phyloP scores from a whole-genome alignment of 37 sponge, comb jelly and placozoan genomes.

The Crambe crambe region DNA sequence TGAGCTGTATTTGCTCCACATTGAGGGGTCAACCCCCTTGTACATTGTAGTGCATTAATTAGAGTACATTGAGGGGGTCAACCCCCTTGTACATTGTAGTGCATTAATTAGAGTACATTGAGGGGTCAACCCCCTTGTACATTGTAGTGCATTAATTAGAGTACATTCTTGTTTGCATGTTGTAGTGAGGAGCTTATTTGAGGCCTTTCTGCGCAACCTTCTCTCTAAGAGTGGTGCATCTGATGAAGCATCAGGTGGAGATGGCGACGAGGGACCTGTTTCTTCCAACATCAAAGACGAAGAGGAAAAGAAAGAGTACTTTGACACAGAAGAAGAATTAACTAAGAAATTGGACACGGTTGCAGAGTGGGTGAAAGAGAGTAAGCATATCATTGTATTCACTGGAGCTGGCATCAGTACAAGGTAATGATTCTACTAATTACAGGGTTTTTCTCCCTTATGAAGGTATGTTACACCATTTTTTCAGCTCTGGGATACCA shows the following conservation, averaged over 20 bases:
- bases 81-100: background rate
- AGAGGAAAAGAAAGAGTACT: constrained; percentile 84
- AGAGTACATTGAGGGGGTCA: background rate
- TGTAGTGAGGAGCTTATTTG: background rate
- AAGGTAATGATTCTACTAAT: constrained; percentile 32
- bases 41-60: background rate
- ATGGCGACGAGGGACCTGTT: background rate
- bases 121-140: too few species aligned
- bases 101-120: background rate
- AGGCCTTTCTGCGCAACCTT: background rate
- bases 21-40: background rate
- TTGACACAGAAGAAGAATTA: constrained; percentile 62
- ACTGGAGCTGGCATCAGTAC: constrained; percentile 94
- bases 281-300: constrained; percentile 73
- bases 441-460: background rate
- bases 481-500: constrained; percentile 77
- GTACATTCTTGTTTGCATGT: too few species aligned
- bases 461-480: background rate
- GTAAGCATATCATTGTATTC: constrained; percentile 74
- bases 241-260: constrained; percentile 18
- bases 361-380: constrained; percentile 65
- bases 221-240: constrained; percentile 6
- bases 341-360: constrained; percentile 51
- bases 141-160: background rate
- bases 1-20: background rate